These are phyloP conservation scores for Miniopterus natalensis DNA, from an alignment of 2,113 vertebrate genomes.

Conservation along the genomic window DNA sequence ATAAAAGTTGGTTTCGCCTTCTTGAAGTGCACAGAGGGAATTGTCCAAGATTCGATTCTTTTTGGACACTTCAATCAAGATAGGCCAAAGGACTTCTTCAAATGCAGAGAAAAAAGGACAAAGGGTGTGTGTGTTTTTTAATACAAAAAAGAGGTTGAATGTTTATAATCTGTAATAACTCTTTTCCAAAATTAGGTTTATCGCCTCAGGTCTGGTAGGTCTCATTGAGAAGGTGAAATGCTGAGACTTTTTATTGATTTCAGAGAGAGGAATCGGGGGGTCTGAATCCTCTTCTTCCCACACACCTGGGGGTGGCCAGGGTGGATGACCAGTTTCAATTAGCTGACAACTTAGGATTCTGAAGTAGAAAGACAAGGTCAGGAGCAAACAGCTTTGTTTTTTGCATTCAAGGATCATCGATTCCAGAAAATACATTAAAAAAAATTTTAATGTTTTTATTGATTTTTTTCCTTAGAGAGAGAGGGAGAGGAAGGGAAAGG, in stretches of 20 bases:
- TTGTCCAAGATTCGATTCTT: constrained; percentile 2
- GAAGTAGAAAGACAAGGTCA: not conserved
- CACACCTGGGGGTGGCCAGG: not conserved
- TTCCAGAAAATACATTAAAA: not conserved
- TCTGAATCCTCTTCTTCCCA: not conserved
- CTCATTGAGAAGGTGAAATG: too few relatives aligned
- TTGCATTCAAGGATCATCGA: constrained; percentile 14
- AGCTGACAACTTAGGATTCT: not conserved
- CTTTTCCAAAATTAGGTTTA: constrained; percentile 38
- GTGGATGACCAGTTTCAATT: constrained; percentile 7
- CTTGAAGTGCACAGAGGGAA: not conserved
- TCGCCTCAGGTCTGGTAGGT: not conserved
- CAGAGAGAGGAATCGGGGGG: not conserved
- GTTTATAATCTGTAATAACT: constrained; percentile 5
- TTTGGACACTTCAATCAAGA: not conserved
- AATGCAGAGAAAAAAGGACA: not conserved
- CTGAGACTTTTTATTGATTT: too few relatives aligned
- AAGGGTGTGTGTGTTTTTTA: not conserved
- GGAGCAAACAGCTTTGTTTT: not conserved
- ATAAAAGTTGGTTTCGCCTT: constrained; percentile 1
- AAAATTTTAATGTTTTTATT: too few relatives aligned
- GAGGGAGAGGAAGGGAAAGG: too few relatives aligned
- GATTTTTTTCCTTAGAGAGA: too few relatives aligned
- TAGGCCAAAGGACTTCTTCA: not conserved
- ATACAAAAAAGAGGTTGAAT: not conserved